Conservation (phyloP, 2,888 invertebrate genomes). For the Drosophila conformis region DNA sequence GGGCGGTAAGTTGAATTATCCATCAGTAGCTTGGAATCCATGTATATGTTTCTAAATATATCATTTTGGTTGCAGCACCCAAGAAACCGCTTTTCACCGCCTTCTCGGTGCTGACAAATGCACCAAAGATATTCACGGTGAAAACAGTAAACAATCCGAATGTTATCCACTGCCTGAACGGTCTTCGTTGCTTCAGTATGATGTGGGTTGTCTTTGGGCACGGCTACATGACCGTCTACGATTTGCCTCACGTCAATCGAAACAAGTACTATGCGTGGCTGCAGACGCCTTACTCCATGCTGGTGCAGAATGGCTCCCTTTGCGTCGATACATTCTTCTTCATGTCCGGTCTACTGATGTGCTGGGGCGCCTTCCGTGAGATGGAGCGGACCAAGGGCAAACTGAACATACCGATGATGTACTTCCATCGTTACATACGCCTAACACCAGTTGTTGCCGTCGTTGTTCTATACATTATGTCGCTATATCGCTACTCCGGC, state of each 20-base stretch:
- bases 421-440: constrained; percentile 85
- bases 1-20: constrained; percentile 68
- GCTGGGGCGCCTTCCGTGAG: constrained; percentile 84
- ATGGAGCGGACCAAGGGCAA: constrained; percentile 83
- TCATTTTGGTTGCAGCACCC: constrained; percentile 53
- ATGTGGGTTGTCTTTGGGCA: constrained; percentile 86
- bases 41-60: neutral
- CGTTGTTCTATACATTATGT: constrained; percentile 85
- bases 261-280: constrained; percentile 80
- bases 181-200: constrained; percentile 85
- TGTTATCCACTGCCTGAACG: constrained; percentile 85
- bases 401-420: constrained; percentile 83
- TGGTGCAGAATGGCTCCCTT: constrained; percentile 85
- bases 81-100: constrained; percentile 74
- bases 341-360: constrained; percentile 87
- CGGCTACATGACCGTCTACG: constrained; percentile 83
- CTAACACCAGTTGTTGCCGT: constrained; percentile 87
- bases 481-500: constrained; percentile 85
- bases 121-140: constrained; percentile 84
- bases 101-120: constrained; percentile 85
- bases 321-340: constrained; percentile 89
- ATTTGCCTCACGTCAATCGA: constrained; percentile 81
- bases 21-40: neutral
- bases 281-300: constrained; percentile 82
- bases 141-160: constrained; percentile 80